Evolutionary conservation across 1,140 invertebrate species (phyloP).

Genomic region (Brachionus koreanus): DNA sequence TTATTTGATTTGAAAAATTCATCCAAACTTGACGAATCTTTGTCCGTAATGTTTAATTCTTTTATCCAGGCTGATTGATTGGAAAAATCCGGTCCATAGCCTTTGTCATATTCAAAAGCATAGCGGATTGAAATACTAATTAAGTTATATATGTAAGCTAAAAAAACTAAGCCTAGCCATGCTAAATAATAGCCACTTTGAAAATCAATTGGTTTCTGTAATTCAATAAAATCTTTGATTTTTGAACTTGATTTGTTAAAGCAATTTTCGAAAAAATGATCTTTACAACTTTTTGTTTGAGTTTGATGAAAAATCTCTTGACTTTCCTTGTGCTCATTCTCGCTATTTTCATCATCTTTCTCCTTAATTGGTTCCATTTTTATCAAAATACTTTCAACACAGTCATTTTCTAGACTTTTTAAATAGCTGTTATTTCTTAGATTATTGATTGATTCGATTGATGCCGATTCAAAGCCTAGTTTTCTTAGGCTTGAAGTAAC

Average conservation of each 20-base stretch:
- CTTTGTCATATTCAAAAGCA: constrained; percentile 63
- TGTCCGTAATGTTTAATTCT: not conserved
- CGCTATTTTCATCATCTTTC: not conserved
- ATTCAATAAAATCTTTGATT: not conserved
- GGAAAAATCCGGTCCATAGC: not conserved
- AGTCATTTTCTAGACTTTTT: constrained; percentile 18
- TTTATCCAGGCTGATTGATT: not conserved
- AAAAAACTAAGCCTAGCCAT: constrained; percentile 76
- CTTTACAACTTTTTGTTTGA: not conserved
- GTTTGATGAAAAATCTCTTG: not conserved
- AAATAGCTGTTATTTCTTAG: constrained; percentile 15
- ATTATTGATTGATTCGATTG: not conserved
- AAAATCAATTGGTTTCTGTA: not conserved
- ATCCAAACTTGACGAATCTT: not conserved
- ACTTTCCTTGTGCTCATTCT: not conserved
- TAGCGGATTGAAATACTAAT: constrained; percentile 76
- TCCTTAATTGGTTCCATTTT: constrained; percentile 35
- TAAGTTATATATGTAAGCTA: constrained; percentile 79
- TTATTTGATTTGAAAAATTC: constrained; percentile 48
- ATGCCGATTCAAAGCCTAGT: constrained; percentile 25
- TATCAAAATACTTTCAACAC: constrained; percentile 1
- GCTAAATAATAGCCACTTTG: constrained; percentile 68
- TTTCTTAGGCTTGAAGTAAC: not conserved
- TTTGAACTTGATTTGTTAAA: not conserved
- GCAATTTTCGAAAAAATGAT: not conserved